These are phyloP conservation scores for Dicerorhinus sumatrensis DNA, from an alignment of 2,113 vertebrate genomes.

Conservation along the genomic window DNA sequence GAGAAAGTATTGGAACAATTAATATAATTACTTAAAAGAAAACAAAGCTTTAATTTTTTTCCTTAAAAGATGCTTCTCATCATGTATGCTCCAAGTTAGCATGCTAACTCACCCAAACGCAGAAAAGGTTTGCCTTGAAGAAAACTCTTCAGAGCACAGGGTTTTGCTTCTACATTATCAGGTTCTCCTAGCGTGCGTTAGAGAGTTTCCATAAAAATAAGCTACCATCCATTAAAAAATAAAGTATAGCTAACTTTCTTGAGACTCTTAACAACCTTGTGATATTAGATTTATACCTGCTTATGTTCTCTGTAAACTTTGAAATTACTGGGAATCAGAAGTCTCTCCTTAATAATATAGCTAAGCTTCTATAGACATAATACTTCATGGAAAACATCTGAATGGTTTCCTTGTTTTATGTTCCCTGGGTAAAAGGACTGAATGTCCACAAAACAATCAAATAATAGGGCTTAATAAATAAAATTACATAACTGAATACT, in stretches of 20 bases:
- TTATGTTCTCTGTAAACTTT: not conserved
- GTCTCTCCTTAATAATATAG: not conserved
- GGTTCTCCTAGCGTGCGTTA: not conserved
- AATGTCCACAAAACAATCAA: not conserved
- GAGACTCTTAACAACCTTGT: not conserved
- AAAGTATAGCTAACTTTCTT: constrained; percentile 9
- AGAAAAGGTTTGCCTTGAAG: not conserved
- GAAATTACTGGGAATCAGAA: not conserved
- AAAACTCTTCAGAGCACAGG: not conserved
- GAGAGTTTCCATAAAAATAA: not conserved
- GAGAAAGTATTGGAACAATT: not conserved
- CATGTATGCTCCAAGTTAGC: not conserved
- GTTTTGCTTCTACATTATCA: not conserved
- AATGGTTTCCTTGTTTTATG: not conserved
- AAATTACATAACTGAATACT: not conserved
- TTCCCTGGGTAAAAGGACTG: not conserved
- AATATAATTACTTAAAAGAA: not conserved
- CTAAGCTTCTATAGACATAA: not conserved
- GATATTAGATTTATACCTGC: not conserved
- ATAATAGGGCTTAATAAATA: not conserved
- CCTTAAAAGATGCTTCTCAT: not conserved
- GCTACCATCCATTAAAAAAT: not conserved
- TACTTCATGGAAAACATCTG: not conserved
- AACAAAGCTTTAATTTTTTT: not conserved
- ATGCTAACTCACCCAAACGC: not conserved